A percentile compares a stretch with the other conserved stretches of the same genome.
Evolutionary conservation across 1,140 invertebrate genomes (phyloP).

Genomic region (Temnothorax nylanderi): DNA sequence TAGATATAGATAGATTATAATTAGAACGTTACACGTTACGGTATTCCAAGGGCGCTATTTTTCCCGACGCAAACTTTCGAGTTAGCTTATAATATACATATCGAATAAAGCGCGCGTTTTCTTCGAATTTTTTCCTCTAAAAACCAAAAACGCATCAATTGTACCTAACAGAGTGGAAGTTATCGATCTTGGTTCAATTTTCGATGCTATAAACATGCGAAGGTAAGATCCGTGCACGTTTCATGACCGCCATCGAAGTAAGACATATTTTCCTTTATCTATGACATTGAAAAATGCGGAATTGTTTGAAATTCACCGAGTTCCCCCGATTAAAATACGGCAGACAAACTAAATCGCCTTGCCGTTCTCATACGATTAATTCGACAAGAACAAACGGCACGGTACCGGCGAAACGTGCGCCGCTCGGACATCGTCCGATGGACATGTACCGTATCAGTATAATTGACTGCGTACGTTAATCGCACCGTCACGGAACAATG

Average conservation of each 20-base stretch:
- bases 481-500: constrained; percentile 69
- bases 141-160: background rate
- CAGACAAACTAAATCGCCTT: background rate
- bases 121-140: background rate
- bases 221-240: background rate
- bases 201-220: background rate
- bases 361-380: constrained; percentile 4
- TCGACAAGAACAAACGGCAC: constrained; percentile 27
- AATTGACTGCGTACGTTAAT: constrained; percentile 74
- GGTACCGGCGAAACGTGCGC: background rate
- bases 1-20: background rate
- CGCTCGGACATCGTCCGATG: constrained; percentile 31
- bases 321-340: background rate
- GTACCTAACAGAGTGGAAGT: background rate
- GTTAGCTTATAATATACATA: background rate
- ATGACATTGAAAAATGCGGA: background rate
- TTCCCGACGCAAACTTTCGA: background rate
- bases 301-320: background rate
- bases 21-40: constrained; percentile 1
- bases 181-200: background rate
- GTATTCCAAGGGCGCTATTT: background rate
- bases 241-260: background rate
- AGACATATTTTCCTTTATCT: background rate
- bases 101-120: background rate
- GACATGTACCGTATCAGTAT: constrained; percentile 66